phyloP scores from a whole-genome alignment of 2,797 vertebrate genomes.

The Champsocephalus esox region DNA sequence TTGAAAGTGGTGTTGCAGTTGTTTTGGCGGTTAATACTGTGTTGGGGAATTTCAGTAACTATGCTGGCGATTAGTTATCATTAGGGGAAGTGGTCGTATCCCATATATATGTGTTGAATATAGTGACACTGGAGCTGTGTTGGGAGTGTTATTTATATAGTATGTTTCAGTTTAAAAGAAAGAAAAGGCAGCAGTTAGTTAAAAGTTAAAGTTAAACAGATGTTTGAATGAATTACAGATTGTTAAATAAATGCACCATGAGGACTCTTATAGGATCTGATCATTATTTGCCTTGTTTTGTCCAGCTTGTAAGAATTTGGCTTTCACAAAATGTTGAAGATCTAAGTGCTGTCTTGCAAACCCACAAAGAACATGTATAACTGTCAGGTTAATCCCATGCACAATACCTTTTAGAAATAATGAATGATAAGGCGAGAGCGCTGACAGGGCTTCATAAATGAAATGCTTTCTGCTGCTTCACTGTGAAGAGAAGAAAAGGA shows the following conservation, averaged over 20 bases:
- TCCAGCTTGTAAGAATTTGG: slow-evolving; percentile 19
- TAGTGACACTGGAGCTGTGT: slow-evolving; percentile 29
- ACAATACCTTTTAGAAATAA: slow-evolving; percentile 69
- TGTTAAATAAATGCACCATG: slow-evolving; percentile 24
- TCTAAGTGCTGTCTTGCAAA: slow-evolving; percentile 24
- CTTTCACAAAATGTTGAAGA: slow-evolving; percentile 28
- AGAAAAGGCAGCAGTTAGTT: slow-evolving; percentile 6
- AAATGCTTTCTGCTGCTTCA: slow-evolving; percentile 38
- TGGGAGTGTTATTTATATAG: slow-evolving; percentile 24
- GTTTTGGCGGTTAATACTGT: background rate
- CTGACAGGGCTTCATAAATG: slow-evolving; percentile 54
- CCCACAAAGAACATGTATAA: slow-evolving; percentile 47
- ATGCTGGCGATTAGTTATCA: slow-evolving; percentile 42
- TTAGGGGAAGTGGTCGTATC: slow-evolving; percentile 28
- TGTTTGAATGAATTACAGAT: slow-evolving; percentile 2
- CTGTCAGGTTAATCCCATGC: slow-evolving; percentile 57
- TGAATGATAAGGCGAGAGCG: slow-evolving; percentile 47
- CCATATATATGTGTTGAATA: slow-evolving; percentile 9
- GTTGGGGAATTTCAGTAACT: slow-evolving; percentile 36
- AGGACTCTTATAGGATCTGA: slow-evolving; percentile 8
- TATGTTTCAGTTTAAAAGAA: slow-evolving; percentile 33
- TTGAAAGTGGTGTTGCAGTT: slow-evolving; percentile 9
- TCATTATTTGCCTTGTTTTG: slow-evolving; percentile 55
- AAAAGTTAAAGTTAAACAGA: slow-evolving; percentile 8
- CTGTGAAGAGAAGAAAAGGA: slow-evolving; percentile 23